A percentile compares a stretch with the other conserved stretches of the same genome.
Conservation (phyloP, 2,888 invertebrate species). For the Lepas anatifera region DNA sequence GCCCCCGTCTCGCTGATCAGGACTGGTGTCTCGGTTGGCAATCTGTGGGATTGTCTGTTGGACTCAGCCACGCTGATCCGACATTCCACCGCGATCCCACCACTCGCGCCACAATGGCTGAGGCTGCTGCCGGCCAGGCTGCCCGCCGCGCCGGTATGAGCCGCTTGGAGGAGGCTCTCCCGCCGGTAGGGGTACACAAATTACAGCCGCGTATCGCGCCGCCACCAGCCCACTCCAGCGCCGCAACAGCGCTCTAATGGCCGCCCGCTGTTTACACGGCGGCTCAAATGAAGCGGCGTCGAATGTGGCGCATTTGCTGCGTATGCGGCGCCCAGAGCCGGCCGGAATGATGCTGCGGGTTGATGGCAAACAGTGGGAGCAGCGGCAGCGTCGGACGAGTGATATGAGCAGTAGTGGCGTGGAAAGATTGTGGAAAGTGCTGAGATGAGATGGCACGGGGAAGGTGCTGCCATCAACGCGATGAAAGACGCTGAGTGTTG, state of each 20-base stretch:
- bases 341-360: no score
- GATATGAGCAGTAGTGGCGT: neutral
- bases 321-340: no score
- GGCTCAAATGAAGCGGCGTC: slow-evolving; percentile 2
- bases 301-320: no score
- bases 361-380: no score
- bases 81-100: neutral
- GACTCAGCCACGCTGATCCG: neutral
- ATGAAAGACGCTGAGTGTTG: no score
- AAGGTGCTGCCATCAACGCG: no score
- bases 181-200: neutral
- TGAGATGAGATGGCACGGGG: neutral
- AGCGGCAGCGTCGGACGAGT: neutral
- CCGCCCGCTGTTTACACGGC: neutral
- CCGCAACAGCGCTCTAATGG: neutral
- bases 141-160: neutral
- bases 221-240: no score
- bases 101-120: neutral
- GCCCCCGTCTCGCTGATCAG: no score
- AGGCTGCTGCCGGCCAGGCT: neutral
- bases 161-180: neutral
- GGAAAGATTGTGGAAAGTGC: neutral
- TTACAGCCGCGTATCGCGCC: neutral
- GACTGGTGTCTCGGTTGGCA: no score
- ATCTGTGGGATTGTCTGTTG: no score